These are phyloP conservation scores for Hypolimnas misippus DNA, from an alignment of 2,888 invertebrate species.

Conservation along the genomic window DNA sequence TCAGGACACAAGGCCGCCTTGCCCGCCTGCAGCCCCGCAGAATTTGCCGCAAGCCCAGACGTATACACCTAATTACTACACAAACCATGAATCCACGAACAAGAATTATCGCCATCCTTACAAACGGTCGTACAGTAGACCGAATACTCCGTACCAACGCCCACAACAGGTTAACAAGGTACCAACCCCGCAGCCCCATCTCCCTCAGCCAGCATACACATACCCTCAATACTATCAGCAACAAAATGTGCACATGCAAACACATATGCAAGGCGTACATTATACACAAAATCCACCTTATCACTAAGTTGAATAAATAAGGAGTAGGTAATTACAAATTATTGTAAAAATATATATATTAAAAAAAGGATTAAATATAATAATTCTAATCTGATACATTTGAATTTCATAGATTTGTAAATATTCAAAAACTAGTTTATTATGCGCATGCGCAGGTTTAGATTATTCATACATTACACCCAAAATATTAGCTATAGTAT, in stretches of 20 bases:
- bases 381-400: too few species aligned
- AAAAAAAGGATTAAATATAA: too few species aligned
- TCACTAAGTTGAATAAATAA: not conserved
- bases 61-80: not conserved
- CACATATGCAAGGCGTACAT: not conserved
- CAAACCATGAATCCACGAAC: not conserved
- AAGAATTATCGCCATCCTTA: not conserved
- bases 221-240: not conserved
- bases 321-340: too few species aligned
- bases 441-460: too few species aligned
- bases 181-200: not conserved
- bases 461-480: too few species aligned
- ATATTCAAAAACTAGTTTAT: too few species aligned
- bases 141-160: not conserved
- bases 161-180: not conserved
- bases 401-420: too few species aligned
- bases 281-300: not conserved
- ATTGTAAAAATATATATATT: too few species aligned
- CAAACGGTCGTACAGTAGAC: not conserved
- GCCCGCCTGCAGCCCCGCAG: not conserved
- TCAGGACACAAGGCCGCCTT: not conserved
- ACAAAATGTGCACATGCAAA: constrained; percentile 3
- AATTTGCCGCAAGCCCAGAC: not conserved
- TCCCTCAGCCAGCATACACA: not conserved
- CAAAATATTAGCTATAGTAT: too few species aligned